Conservation (phyloP, 2,113 vertebrate species). For the Ursus arctos region DNA sequence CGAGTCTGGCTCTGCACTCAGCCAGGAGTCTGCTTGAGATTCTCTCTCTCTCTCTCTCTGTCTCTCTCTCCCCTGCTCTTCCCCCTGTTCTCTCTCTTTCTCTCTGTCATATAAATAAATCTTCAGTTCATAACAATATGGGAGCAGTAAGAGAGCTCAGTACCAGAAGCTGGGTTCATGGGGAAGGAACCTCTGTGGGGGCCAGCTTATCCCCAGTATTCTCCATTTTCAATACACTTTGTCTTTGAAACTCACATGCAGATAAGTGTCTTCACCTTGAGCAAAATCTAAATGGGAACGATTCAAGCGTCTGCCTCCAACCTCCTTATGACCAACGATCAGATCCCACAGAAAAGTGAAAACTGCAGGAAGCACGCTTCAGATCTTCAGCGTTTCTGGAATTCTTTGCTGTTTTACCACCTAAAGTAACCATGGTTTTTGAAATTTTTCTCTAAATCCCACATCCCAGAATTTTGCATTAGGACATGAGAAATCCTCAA, state of each 20-base stretch:
- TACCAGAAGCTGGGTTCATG: rapidly evolving
- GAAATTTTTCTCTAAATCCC: neutral
- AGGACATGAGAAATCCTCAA: neutral
- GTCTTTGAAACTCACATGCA: neutral
- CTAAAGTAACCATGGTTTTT: neutral
- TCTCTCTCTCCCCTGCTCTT: neutral
- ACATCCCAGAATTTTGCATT: neutral
- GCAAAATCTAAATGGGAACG: no score
- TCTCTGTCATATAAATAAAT: neutral
- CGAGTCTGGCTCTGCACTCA: neutral
- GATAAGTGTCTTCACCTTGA: rapidly evolving
- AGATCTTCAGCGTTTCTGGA: neutral
- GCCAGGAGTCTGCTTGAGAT: neutral
- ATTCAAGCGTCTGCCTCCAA: rapidly evolving
- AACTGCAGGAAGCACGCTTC: rapidly evolving
- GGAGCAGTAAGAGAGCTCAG: neutral
- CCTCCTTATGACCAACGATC: no score
- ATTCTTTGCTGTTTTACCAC: neutral
- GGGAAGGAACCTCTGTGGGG: rapidly evolving
- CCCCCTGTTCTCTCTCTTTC: neutral
- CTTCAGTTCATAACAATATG: neutral
- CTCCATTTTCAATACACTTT: rapidly evolving
- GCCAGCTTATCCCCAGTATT: rapidly evolving
- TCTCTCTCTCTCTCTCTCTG: neutral
- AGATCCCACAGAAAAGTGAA: rapidly evolving